Conservation (phyloP, 1,140 invertebrate species). For the Drosophila repleta region DNA sequence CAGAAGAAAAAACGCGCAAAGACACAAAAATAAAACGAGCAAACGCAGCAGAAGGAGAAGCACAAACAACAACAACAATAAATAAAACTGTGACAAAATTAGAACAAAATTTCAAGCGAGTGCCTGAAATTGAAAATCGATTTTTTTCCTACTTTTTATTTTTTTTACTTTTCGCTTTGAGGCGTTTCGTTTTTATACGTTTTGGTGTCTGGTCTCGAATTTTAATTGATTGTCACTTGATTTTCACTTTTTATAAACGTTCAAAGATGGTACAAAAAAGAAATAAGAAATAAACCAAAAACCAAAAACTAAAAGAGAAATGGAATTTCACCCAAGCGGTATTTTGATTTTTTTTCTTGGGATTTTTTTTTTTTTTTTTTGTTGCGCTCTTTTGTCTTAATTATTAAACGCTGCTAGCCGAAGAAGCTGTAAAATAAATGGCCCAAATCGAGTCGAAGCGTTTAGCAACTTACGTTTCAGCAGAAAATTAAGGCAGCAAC, state of each 20-base stretch:
- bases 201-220: constrained; percentile 67
- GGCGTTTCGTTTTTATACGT: constrained; percentile 17
- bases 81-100: constrained; percentile 68
- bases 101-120: constrained; percentile 55
- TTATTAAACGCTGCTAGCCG: constrained; percentile 53
- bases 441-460: constrained; percentile 64
- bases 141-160: too few relatives aligned
- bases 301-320: constrained; percentile 75
- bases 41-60: constrained; percentile 42
- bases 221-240: constrained; percentile 82
- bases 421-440: constrained; percentile 74
- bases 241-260: constrained; percentile 77
- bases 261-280: constrained; percentile 47
- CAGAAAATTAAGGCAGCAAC: background rate
- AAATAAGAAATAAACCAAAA: constrained; percentile 53
- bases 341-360: constrained; percentile 34
- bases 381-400: constrained; percentile 69
- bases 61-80: constrained; percentile 15
- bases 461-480: constrained; percentile 66
- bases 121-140: constrained; percentile 57
- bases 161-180: constrained; percentile 12
- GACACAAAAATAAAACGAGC: constrained; percentile 66
- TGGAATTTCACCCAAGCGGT: constrained; percentile 79
- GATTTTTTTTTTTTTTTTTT: constrained; percentile 46
- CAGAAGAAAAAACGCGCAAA: constrained; percentile 27